Conservation (phyloP, 2,113 vertebrate species). For the Pseudois nayaur region DNA sequence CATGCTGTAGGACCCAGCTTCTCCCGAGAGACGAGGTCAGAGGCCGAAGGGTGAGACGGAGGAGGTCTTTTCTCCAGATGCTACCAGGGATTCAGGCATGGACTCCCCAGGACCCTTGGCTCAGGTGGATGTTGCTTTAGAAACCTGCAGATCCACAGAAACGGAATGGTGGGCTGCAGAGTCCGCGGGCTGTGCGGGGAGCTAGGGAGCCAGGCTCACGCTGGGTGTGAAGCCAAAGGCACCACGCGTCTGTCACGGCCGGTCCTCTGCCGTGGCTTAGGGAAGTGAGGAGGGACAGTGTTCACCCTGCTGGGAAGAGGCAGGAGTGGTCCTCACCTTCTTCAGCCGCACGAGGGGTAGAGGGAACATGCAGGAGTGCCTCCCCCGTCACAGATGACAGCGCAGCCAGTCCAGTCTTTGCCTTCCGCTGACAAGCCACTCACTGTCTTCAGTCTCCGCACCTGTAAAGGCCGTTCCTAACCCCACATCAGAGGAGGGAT, state of each 20-base stretch:
- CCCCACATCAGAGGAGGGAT: not conserved
- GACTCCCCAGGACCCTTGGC: not conserved
- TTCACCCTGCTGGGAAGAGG: too few relatives aligned
- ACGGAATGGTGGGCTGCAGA: not conserved
- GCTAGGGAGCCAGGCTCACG: too few relatives aligned
- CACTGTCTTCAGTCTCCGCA: not conserved
- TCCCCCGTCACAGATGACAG: rapidly evolving
- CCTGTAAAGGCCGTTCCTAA: not conserved
- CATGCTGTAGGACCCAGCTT: not conserved
- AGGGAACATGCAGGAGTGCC: rapidly evolving
- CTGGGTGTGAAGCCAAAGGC: not conserved
- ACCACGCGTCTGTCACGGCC: rapidly evolving
- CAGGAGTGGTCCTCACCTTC: too few relatives aligned
- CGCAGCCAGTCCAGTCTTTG: not conserved
- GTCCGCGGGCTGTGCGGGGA: not conserved
- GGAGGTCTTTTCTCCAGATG: not conserved
- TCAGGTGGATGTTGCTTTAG: not conserved
- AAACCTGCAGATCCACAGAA: not conserved
- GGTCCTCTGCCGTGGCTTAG: rapidly evolving
- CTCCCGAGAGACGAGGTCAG: not conserved
- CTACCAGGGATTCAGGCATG: not conserved
- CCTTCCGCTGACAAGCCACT: not conserved
- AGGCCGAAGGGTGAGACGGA: not conserved
- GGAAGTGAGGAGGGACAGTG: not conserved
- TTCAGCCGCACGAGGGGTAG: rapidly evolving